Percentiles rank a stretch among this genome's conserved stretches.
phyloP scores from a whole-genome alignment of 2,113 vertebrate species.

The Origma solitaria region DNA sequence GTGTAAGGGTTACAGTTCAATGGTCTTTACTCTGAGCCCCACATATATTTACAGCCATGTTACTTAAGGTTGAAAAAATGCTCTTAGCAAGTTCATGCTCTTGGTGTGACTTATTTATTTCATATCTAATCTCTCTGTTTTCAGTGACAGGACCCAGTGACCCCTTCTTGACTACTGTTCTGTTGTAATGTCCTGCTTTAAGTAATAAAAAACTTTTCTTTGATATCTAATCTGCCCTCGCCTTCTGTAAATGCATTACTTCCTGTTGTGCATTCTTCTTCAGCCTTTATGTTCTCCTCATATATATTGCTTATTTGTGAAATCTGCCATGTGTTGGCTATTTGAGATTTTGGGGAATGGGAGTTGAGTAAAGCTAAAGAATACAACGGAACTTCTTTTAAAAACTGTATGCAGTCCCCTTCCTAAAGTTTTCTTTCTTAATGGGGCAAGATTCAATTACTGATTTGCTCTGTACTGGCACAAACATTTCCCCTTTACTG shows the following conservation, averaged over 20 bases:
- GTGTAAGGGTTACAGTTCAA: conserved; percentile 11
- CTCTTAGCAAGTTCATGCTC: conserved; percentile 18
- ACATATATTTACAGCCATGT: background rate
- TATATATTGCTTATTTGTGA: background rate
- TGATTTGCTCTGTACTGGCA: background rate
- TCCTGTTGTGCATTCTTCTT: background rate
- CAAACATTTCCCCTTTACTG: background rate
- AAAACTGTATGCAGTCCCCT: background rate
- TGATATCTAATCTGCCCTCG: background rate
- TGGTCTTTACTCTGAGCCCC: background rate
- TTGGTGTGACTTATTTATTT: conserved; percentile 21
- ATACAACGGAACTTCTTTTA: background rate
- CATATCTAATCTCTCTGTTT: conserved; percentile 29
- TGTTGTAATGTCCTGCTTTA: conserved; percentile 32
- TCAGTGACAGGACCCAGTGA: background rate
- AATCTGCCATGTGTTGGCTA: background rate
- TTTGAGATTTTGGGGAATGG: background rate
- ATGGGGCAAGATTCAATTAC: background rate
- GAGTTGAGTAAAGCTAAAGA: background rate
- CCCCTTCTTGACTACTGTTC: background rate
- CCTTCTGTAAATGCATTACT: background rate
- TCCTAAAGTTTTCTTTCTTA: background rate
- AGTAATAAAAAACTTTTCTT: conserved; percentile 11
- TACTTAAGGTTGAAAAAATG: conserved; percentile 55
- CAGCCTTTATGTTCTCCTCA: background rate